phyloP scores from a whole-genome alignment of 1,140 invertebrate genomes.

The Mercenaria mercenaria region DNA sequence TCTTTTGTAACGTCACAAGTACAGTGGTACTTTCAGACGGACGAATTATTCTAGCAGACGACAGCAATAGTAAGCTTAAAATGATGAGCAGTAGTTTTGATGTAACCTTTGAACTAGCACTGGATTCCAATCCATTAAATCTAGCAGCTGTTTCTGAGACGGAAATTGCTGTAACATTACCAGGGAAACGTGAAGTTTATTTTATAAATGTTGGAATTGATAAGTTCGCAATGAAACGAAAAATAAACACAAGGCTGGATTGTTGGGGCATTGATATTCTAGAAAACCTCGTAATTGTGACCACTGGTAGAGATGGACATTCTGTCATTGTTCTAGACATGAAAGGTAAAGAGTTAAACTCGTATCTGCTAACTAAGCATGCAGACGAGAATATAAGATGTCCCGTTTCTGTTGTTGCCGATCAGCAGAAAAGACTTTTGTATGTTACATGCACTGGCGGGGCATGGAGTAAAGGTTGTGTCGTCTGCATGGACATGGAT shows the following conservation, averaged over 20 bases:
- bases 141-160: conserved; percentile 42
- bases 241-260: conserved; percentile 39
- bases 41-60: conserved; percentile 34
- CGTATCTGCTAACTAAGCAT: conserved; percentile 31
- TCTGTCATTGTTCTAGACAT: conserved; percentile 41
- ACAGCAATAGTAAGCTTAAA: conserved; percentile 61
- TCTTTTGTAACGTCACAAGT: conserved; percentile 56
- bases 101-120: background rate
- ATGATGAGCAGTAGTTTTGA: conserved; percentile 24
- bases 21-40: conserved; percentile 52
- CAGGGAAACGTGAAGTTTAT: conserved; percentile 34
- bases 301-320: conserved; percentile 55
- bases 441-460: conserved; percentile 61
- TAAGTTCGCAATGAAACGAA: conserved; percentile 10
- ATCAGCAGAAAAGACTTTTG: background rate
- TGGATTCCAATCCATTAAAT: conserved; percentile 53
- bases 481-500: conserved; percentile 19
- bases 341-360: conserved; percentile 55
- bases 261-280: conserved; percentile 57
- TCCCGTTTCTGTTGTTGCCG: conserved; percentile 23
- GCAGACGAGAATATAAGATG: conserved; percentile 59
- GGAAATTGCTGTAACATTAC: conserved; percentile 41
- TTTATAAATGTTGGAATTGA: conserved; percentile 34
- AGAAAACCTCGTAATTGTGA: conserved; percentile 30
- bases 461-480: conserved; percentile 62